Percentiles rank a stretch among this genome's conserved stretches.
phyloP scores from a whole-genome alignment of 2,797 vertebrate genomes.

The Oophaga sylvatica region DNA sequence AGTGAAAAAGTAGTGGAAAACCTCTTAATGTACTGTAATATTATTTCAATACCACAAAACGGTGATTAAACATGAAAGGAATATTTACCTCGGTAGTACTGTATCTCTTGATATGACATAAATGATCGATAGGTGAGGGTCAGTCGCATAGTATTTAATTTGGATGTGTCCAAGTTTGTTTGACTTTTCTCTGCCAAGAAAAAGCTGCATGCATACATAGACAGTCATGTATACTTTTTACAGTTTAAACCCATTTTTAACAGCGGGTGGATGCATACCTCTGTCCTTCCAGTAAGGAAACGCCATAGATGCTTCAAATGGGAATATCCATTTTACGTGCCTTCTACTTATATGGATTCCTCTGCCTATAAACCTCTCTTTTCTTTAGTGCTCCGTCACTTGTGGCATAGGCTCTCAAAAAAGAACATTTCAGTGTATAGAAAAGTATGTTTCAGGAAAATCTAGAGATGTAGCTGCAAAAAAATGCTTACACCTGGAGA shows the following conservation, averaged over 20 bases:
- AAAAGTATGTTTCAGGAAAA: slow-evolving; percentile 83
- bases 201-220: background rate
- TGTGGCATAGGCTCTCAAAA: slow-evolving; percentile 82
- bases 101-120: background rate
- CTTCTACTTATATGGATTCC: background rate
- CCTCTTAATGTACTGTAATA: too few species aligned
- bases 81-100: background rate
- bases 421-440: slow-evolving; percentile 82
- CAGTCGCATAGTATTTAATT: background rate
- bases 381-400: slow-evolving; percentile 82
- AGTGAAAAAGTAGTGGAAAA: too few species aligned
- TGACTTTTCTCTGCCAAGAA: too few species aligned
- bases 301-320: background rate
- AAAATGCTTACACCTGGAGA: slow-evolving; percentile 81
- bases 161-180: background rate
- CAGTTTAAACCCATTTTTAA: too few species aligned
- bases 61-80: background rate
- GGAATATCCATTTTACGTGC: background rate
- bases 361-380: background rate
- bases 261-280: too few species aligned
- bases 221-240: too few species aligned
- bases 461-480: slow-evolving; percentile 80
- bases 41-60: too few species aligned
- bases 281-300: background rate
- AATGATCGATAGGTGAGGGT: background rate